Base-by-base conservation (phyloP, 2,113 vertebrate species). In the Nannobrachium achirus region DNA sequence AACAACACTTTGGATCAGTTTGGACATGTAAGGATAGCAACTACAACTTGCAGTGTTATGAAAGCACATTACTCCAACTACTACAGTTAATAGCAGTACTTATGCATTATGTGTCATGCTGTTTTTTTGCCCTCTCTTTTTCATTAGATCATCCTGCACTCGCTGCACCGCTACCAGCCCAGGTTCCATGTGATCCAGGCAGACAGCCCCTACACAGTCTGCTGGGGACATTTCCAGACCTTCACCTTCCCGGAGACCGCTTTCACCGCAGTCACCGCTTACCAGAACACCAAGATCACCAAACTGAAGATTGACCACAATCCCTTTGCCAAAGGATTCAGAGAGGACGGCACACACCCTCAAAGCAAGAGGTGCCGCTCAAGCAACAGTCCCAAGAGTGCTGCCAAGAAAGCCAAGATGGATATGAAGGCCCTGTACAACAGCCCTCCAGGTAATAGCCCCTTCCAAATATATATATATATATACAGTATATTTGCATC, bases 301-400 rank as follows among this genome's bases (percentile, higher is more conserved):
- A 96, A 94, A 80, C 77, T 96, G 66, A 96, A 96, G 87, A 97
- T 96, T 44, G 93, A 96, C 83, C 93, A 96, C 91, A 97, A 97
- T 64, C 95, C 95, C 0, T 95, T 95, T 52, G 93, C 94, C 14
- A 94, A 94, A 88, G 94, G 93, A 39, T 95, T 96, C 88, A 86
- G 94, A 2, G 93, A 94, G 25, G 93, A 93, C 6, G 92, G 93
- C 13, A 93, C 88, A 60, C 92, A 92, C 51, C 88, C 86, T 53
- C 93, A 92, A 41, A 86, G 85, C 3, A 91, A 91, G 77, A 93
- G 93, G 44, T 78, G 77, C 70, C 84, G 69, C 11, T 53, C 86
- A 58, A 84, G 52, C 41, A 72, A 76, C 76, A 83, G 68, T 39
- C 65, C 71, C 9, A 63, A 69, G 33, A 71, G 11, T 19, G 55